Evolutionary conservation across 2,888 invertebrate genomes (phyloP), one percentile per base, ranked within the genome.

Genomic region (Dasysyrphus tricinctus): DNA sequence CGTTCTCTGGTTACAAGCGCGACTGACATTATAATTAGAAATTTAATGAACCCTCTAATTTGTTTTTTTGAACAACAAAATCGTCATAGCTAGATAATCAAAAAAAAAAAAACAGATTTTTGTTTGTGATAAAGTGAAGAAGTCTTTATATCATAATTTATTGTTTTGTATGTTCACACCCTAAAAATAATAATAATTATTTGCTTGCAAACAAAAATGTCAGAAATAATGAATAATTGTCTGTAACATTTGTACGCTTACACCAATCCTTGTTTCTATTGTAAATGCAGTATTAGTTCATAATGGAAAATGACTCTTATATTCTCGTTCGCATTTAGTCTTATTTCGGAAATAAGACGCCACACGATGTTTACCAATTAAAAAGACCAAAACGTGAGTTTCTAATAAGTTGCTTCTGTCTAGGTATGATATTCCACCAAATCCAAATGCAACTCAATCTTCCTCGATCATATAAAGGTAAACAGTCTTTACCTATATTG

Each of bases 21-120:
- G 32, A 56, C 57, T 57, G 32, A 57, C 16, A 57, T 37, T 57
- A 57, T 37, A 57, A 57, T 57, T 57, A 57, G 57, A 57, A 57
- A 57, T 34, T 57, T 57, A 34, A 57, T 57, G 34, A 37, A 34
- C 16, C 57, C 14, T 11, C 34, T 57, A 57, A 57, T 57, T 57
- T 16, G 11, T 5, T 57, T 5, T n/a, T 56, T 32, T 14, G 5
- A 32, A 16, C n/a, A 56, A 34, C 16, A n/a, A 56, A 56, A 42
- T 42, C 5, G 24, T 24, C 24, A 4, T 16, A 4, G 5, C 24
- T 24, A n/a, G n/a, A n/a, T 12, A 24, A 49, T 19, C 9, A 19
- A 47, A 19, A 19, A 19, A 2, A 49, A 49, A 24, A 1, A 29
- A 29, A 29, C 29, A 19, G 47, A 47, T n/a, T 1, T n/a, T 8